phyloP scores from a whole-genome alignment of 2,113 vertebrate genomes.

The Indicator indicator region DNA sequence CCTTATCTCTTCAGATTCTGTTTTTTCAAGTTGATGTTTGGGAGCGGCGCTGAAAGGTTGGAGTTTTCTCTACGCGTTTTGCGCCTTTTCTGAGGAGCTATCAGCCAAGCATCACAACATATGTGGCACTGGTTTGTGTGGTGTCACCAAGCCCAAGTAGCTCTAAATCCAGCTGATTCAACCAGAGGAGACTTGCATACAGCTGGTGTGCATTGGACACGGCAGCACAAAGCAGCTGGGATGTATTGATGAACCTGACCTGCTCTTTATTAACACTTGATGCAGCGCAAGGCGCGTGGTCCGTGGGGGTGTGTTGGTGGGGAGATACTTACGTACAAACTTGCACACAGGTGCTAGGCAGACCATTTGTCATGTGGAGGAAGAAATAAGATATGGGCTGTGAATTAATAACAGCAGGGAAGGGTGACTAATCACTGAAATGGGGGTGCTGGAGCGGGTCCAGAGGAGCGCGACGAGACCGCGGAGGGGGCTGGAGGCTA shows the following conservation, averaged over 20 bases:
- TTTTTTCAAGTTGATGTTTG: constrained; percentile 1
- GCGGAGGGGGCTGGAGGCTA: too few species aligned
- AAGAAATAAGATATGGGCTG: not conserved
- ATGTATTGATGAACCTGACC: constrained; percentile 21
- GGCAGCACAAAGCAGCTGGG: constrained; percentile 27
- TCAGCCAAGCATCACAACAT: not conserved
- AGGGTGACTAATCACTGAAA: not conserved
- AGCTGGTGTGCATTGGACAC: constrained; percentile 10
- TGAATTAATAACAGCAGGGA: not conserved
- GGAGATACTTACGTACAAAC: not conserved
- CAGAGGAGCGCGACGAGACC: too few species aligned
- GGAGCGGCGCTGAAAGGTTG: constrained; percentile 21
- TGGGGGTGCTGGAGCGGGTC: too few species aligned
- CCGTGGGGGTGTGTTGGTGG: not conserved
- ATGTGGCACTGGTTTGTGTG: not conserved
- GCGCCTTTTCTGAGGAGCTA: not conserved
- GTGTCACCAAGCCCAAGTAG: not conserved
- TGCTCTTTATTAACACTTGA: constrained; percentile 48
- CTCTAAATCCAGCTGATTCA: constrained; percentile 17
- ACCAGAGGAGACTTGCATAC: not conserved
- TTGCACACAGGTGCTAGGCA: not conserved
- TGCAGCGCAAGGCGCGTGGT: not conserved
- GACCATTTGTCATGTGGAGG: not conserved
- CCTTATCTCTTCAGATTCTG: constrained; percentile 49
- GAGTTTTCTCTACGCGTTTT: constrained; percentile 16